phyloP scores from a whole-genome alignment of 2,797 vertebrate genomes.

The Cygnus olor region DNA sequence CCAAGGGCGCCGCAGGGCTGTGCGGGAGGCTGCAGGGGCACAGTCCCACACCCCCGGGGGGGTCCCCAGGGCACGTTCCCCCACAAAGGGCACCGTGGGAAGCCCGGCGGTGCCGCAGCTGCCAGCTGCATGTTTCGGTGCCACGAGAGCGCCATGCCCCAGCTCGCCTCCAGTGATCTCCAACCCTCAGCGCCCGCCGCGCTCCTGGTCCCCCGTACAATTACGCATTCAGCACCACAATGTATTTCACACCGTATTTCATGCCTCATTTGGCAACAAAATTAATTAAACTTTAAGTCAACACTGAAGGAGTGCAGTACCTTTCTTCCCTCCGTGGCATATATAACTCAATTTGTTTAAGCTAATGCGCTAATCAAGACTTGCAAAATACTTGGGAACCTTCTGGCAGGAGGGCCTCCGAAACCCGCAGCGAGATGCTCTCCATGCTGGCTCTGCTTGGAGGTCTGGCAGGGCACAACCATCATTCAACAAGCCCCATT shows the following conservation, averaged over 20 bases:
- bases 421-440: fast-evolving
- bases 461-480: background rate
- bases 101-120: background rate
- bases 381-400: background rate
- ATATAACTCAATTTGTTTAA: slow-evolving; percentile 28
- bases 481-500: fast-evolving
- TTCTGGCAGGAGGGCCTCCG: background rate
- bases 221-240: slow-evolving; percentile 14
- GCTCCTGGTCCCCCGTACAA: background rate
- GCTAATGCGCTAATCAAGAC: slow-evolving; percentile 11
- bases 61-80: fast-evolving
- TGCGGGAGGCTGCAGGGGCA: background rate
- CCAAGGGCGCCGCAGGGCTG: fast-evolving
- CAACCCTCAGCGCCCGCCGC: background rate
- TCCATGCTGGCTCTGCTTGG: fast-evolving
- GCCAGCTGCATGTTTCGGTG: fast-evolving
- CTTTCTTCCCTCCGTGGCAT: background rate
- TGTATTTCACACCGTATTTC: slow-evolving; percentile 53
- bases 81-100: fast-evolving
- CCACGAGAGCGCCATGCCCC: background rate
- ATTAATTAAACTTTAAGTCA: slow-evolving; percentile 69
- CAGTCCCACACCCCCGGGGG: fast-evolving
- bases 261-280: slow-evolving; percentile 67
- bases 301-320: background rate
- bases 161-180: background rate